These are phyloP conservation scores for Notolepis coatsorum DNA, from an alignment of 2,797 vertebrate genomes.

Conservation along the genomic window DNA sequence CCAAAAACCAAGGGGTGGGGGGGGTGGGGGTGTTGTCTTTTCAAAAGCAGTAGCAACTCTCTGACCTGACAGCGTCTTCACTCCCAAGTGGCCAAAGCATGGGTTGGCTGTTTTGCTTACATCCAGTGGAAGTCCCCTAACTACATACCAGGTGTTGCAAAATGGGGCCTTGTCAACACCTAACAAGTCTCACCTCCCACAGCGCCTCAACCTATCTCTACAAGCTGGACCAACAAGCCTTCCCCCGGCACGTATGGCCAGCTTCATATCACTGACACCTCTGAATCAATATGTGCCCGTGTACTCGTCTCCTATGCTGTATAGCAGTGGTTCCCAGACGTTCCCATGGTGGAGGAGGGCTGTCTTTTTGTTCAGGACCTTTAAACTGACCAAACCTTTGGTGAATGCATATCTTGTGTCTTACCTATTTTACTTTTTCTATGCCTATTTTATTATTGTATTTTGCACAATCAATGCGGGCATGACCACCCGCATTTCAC, in stretches of 20 bases:
- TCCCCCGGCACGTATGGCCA: conserved; percentile 36
- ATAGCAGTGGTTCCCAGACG: too few species aligned
- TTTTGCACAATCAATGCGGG: too few species aligned
- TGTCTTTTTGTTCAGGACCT: too few species aligned
- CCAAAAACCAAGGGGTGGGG: conserved; percentile 38
- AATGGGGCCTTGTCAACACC: conserved; percentile 50
- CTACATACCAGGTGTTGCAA: conserved; percentile 45
- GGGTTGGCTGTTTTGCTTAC: conserved; percentile 38
- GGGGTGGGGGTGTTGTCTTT: conserved; percentile 18
- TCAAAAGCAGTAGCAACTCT: conserved; percentile 31
- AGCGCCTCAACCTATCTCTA: conserved; percentile 42
- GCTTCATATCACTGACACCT: conserved; percentile 45
- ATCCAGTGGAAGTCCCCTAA: conserved; percentile 51
- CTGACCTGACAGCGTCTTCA: conserved; percentile 19
- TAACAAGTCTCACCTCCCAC: conserved; percentile 33
- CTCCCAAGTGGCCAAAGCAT: conserved; percentile 45
- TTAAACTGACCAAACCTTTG: too few species aligned
- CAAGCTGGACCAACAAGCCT: neutral
- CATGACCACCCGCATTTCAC: too few species aligned
- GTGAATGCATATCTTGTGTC: too few species aligned
- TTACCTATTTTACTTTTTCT: too few species aligned
- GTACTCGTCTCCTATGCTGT: too few species aligned
- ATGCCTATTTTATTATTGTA: too few species aligned
- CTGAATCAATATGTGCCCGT: neutral
- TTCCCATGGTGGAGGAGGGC: too few species aligned